Evolutionary conservation across 1,140 invertebrate genomes (phyloP).

Genomic region (Ruditapes philippinarum): DNA sequence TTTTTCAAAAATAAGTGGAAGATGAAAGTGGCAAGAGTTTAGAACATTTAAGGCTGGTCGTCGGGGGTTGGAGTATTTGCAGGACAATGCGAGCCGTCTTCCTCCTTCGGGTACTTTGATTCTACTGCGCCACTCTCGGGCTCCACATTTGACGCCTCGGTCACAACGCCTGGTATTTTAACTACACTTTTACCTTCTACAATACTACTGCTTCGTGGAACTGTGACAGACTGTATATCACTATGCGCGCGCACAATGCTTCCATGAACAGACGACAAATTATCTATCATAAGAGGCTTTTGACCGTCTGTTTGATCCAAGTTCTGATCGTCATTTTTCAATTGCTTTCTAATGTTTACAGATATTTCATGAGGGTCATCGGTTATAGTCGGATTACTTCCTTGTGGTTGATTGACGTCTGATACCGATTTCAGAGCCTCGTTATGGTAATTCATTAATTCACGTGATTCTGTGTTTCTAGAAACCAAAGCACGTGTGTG

Average conservation of each 20-base stretch:
- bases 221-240: slow-evolving; percentile 10
- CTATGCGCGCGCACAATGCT: slow-evolving; percentile 29
- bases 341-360: slow-evolving; percentile 25
- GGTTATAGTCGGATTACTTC: neutral
- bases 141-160: neutral
- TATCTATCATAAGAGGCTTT: slow-evolving; percentile 25
- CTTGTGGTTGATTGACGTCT: slow-evolving; percentile 50
- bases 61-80: slow-evolving; percentile 22
- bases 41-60: neutral
- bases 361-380: neutral
- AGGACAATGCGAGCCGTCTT: neutral
- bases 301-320: neutral
- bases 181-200: slow-evolving; percentile 4
- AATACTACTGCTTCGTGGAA: slow-evolving; percentile 31
- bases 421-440: slow-evolving; percentile 36
- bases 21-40: too few species aligned
- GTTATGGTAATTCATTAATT: slow-evolving; percentile 42
- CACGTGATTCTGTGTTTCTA: neutral
- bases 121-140: neutral
- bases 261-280: slow-evolving; percentile 60
- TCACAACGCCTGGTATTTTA: slow-evolving; percentile 24
- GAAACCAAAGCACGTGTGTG: neutral
- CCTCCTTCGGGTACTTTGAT: neutral
- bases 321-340: neutral
- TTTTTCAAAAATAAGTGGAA: too few species aligned